phyloP scores from a whole-genome alignment of 2,888 invertebrate genomes.

The Hirtodrosophila cameraria region DNA sequence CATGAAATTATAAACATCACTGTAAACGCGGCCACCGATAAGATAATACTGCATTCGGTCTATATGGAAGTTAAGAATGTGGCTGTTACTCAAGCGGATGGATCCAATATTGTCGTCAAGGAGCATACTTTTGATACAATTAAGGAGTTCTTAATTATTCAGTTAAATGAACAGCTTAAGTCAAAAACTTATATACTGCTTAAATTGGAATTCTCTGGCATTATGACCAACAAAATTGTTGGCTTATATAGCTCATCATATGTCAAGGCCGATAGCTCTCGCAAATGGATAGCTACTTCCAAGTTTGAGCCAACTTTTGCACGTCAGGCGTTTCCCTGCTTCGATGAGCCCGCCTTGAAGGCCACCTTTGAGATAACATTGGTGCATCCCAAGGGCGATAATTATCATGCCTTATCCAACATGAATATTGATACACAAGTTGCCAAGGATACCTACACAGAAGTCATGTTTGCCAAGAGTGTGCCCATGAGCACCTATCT shows the following conservation, averaged over 20 bases:
- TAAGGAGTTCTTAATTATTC: constrained; percentile 79
- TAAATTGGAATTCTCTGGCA: constrained; percentile 86
- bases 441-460: constrained; percentile 85
- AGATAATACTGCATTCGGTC: constrained; percentile 87
- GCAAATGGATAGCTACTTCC: constrained; percentile 90
- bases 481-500: constrained; percentile 98
- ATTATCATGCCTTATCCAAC: constrained; percentile 92
- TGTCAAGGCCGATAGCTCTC: constrained; percentile 81
- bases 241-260: constrained; percentile 91
- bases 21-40: constrained; percentile 84
- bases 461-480: constrained; percentile 91
- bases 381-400: constrained; percentile 87
- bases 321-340: constrained; percentile 96
- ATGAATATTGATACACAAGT: constrained; percentile 87
- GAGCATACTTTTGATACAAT: constrained; percentile 56
- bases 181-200: constrained; percentile 39
- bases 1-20: constrained; percentile 85
- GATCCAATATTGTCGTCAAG: constrained; percentile 57
- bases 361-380: constrained; percentile 92
- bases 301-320: constrained; percentile 98
- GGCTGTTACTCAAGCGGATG: constrained; percentile 53
- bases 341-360: constrained; percentile 96
- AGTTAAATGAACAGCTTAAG: constrained; percentile 63
- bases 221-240: constrained; percentile 88
- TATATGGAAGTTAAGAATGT: constrained; percentile 84